Evolutionary conservation across 2,797 vertebrate genomes (phyloP), one percentile per base, ranked within the genome.

Genomic region (Danio jaintianensis): DNA sequence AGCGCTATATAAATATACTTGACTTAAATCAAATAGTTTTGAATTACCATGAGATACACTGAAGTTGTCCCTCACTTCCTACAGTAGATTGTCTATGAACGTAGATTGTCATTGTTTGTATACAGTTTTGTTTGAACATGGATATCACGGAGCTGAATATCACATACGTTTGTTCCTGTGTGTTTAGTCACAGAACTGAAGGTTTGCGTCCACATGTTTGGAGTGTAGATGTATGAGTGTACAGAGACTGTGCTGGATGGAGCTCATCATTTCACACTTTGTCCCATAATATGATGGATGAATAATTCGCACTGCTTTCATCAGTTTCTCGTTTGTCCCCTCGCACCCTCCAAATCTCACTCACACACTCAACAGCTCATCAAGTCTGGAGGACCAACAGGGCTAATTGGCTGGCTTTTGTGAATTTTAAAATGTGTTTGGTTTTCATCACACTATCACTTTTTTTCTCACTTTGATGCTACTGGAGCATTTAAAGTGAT

Each of bases 301-400:
- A 73, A 82, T 84, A 82, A 78, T 72, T 84, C 78, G 75, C 47
- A 50, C 71, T 72, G 29, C 71, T 79, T 79, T 83, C 72, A 84
- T 84, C 83, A 68, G 42, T 76, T 79, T 47, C 70, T 80, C 58
- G 16, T 77, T 82, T 83, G 74, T 75, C 68, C 45, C 77, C 45
- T 74, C 52, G n/a, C 59, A 81, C 71, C 69, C 38, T 67, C 43
- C 1, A 58, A 47, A n/a, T 36, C 20, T n/a, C 10, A 6, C 69
- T 77, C 74, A 82, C 80, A 82, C 36, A 62, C 45, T 75, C 67
- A 76, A 78, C 38, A 9, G 73, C 80, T 72, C 10, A 13, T 5
- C 5, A 40, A 20, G 73, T 77, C 63, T 79, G 20, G n/a, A 68
- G 56, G 47, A 48, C n/a, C 42, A 48, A 61, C 73, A 7, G 67